A percentile compares a stretch with the other conserved stretches of the same genome.
Evolutionary conservation across 2,888 invertebrate species (phyloP).

Genomic region (Yponomeuta malinellus): DNA sequence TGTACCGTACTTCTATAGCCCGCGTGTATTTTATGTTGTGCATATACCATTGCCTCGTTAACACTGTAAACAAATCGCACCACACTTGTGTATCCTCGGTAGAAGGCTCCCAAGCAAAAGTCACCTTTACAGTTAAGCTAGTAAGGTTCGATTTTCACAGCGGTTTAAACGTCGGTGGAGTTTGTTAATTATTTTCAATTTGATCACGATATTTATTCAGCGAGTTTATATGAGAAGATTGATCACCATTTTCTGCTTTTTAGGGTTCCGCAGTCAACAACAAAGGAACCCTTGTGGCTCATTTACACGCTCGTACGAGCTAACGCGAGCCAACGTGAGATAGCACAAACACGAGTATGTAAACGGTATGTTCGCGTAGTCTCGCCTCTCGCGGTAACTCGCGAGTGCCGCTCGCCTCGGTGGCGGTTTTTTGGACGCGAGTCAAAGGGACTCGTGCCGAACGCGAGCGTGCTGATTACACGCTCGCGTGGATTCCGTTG

Average conservation of each 20-base stretch:
- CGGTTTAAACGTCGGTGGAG: not conserved
- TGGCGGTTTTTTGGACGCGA: too few species aligned
- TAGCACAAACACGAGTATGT: too few species aligned
- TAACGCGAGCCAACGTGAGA: too few species aligned
- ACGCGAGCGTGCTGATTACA: too few species aligned
- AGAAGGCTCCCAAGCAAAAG: not conserved
- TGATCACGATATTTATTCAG: not conserved
- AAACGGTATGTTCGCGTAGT: too few species aligned
- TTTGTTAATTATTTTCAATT: not conserved
- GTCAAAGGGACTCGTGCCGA: too few species aligned
- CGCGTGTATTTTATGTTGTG: not conserved
- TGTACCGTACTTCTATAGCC: not conserved
- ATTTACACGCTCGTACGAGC: too few species aligned
- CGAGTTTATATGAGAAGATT: not conserved
- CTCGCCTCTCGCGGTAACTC: too few species aligned
- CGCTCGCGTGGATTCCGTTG: too few species aligned
- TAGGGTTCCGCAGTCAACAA: too few species aligned
- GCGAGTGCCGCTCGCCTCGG: too few species aligned
- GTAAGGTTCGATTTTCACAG: not conserved
- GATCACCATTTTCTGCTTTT: not conserved
- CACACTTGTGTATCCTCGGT: not conserved
- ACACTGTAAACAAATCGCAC: slow-evolving; percentile 1
- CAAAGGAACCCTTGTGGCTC: too few species aligned
- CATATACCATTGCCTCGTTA: not conserved
- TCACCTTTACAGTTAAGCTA: not conserved